Conservation (phyloP, 2,113 vertebrate genomes). For the Pao palembangensis region DNA sequence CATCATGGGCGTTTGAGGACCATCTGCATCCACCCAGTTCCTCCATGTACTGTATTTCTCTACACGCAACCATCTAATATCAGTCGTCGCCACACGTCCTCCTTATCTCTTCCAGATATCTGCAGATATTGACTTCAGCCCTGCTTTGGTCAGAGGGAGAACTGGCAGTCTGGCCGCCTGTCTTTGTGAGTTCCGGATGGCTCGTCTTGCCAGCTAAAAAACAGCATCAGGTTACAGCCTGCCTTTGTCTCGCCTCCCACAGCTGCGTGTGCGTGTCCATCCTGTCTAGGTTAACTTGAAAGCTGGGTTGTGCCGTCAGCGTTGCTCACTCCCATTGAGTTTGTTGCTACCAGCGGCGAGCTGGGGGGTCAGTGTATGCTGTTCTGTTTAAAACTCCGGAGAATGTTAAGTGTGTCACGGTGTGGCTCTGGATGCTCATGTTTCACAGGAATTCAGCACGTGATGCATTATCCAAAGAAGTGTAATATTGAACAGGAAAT, state of each 20-base stretch:
- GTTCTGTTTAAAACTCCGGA: no score
- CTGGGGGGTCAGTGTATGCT: no score
- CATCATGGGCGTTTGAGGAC: no score
- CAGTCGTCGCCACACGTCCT: no score
- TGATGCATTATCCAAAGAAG: background rate
- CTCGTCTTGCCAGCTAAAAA: conserved; percentile 30
- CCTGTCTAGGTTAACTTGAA: conserved; percentile 37
- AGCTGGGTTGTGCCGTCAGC: conserved; percentile 48
- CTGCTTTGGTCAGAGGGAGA: no score
- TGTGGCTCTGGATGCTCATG: no score
- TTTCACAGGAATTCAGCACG: background rate
- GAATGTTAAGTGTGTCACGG: no score
- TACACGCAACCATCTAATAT: no score
- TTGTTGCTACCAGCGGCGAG: background rate
- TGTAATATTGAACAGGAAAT: conserved; percentile 21
- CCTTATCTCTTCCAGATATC: no score
- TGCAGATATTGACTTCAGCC: no score
- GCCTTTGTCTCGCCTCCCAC: conserved; percentile 60
- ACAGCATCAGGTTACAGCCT: conserved; percentile 61
- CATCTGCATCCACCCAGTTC: no score
- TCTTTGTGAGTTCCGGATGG: conserved; percentile 56
- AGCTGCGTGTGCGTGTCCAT: conserved; percentile 17
- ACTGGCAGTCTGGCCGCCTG: background rate
- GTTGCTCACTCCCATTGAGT: conserved; percentile 31
- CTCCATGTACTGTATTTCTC: no score